phyloP scores from a whole-genome alignment of 1,140 invertebrate genomes.

The Lerema accius region DNA sequence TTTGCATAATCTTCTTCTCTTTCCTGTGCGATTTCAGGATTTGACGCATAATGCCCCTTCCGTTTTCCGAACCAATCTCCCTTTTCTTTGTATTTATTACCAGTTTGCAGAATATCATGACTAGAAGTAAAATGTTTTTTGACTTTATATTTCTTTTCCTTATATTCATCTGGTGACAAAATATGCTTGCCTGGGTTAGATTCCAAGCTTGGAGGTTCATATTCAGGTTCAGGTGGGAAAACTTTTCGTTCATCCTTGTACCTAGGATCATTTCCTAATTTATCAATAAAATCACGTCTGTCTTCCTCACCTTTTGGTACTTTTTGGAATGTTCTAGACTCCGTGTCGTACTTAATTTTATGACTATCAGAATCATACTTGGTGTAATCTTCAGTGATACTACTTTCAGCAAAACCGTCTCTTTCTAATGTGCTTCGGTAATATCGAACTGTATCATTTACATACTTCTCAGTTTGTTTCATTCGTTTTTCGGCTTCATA shows the following conservation, averaged over 20 bases:
- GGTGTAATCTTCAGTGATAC: constrained; percentile 67
- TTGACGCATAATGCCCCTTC: constrained; percentile 83
- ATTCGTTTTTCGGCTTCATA: constrained; percentile 81
- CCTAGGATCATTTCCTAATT: constrained; percentile 53
- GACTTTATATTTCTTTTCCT: constrained; percentile 76
- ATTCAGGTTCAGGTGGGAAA: constrained; percentile 83
- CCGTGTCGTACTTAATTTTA: constrained; percentile 70
- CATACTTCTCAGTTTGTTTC: constrained; percentile 80
- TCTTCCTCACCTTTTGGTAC: constrained; percentile 81
- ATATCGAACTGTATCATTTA: constrained; percentile 82
- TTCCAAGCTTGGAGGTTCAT: constrained; percentile 86
- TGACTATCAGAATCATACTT: constrained; percentile 69
- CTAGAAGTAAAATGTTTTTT: constrained; percentile 81
- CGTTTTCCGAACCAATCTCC: constrained; percentile 78
- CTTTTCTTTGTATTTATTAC: constrained; percentile 77
- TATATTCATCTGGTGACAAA: constrained; percentile 83
- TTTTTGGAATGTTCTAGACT: constrained; percentile 66
- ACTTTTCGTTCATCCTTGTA: constrained; percentile 59
- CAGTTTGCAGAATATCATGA: constrained; percentile 76
- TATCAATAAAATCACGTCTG: constrained; percentile 82
- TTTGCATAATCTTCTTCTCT: constrained; percentile 75
- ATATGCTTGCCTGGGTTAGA: constrained; percentile 84
- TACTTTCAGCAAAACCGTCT: constrained; percentile 69
- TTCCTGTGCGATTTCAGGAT: constrained; percentile 83
- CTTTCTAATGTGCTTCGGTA: constrained; percentile 74